These are phyloP conservation scores for Drosophila novamexicana DNA, from an alignment of 1,140 invertebrate genomes.

Conservation along the genomic window DNA sequence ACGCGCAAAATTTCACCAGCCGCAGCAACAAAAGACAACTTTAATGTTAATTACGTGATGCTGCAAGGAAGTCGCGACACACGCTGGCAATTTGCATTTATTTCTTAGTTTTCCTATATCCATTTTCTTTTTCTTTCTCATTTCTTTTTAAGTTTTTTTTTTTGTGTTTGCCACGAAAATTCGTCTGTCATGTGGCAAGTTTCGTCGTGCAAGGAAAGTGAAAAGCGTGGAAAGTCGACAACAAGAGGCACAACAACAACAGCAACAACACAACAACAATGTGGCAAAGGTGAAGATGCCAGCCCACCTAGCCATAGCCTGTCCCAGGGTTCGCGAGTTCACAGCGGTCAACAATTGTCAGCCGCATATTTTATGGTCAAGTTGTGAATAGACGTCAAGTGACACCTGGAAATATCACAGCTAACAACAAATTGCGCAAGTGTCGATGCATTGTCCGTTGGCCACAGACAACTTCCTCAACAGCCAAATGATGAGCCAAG, in stretches of 20 bases:
- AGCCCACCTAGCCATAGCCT: conserved; percentile 10
- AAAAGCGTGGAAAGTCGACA: conserved; percentile 78
- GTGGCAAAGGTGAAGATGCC: conserved; percentile 72
- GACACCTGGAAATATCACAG: conserved; percentile 15
- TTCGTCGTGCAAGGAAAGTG: conserved; percentile 72
- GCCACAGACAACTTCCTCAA: conserved; percentile 32
- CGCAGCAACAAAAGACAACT: conserved; percentile 42
- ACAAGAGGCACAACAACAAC: not conserved
- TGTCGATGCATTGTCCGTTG: conserved; percentile 23
- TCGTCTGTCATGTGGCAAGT: conserved; percentile 57
- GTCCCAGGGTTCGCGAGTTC: conserved; percentile 42
- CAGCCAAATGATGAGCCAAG: conserved; percentile 2
- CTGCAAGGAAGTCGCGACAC: conserved; percentile 73
- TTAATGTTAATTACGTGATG: conserved; percentile 69
- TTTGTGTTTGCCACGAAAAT: conserved; percentile 31
- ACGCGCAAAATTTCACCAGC: conserved; percentile 37
- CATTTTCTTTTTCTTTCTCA: conserved; percentile 12
- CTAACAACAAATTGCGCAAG: conserved; percentile 41
- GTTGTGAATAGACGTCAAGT: conserved; percentile 18
- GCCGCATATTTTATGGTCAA: conserved; percentile 29
- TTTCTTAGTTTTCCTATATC: conserved; percentile 34
- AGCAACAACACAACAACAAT: not conserved
- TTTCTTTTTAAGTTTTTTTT: not conserved
- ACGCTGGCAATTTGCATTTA: conserved; percentile 60
- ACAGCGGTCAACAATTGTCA: conserved; percentile 67